These are phyloP conservation scores for Plectrocnemia conspersa DNA, from an alignment of 1,140 invertebrate genomes.

Conservation along the genomic window DNA sequence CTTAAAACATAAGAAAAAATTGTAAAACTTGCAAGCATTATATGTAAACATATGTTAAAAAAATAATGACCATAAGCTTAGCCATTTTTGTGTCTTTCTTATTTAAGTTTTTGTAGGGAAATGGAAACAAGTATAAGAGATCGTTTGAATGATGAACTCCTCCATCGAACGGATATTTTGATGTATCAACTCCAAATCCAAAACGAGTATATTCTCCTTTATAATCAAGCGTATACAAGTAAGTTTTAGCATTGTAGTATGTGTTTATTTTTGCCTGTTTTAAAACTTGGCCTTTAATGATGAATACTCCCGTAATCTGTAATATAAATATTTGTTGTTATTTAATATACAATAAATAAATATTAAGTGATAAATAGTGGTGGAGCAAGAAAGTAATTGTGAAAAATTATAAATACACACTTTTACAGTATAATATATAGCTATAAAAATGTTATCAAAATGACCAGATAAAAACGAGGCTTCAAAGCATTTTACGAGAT, in stretches of 20 bases:
- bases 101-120: slow-evolving; percentile 35
- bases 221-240: slow-evolving; percentile 26
- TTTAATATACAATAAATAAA: too few species aligned
- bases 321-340: slow-evolving; percentile 10
- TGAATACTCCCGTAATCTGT: slow-evolving; percentile 11
- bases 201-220: slow-evolving; percentile 35
- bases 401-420: too few species aligned
- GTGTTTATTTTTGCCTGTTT: slow-evolving; percentile 18
- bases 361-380: too few species aligned
- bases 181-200: slow-evolving; percentile 41
- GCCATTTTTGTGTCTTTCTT: slow-evolving; percentile 38
- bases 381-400: too few species aligned
- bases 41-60: too few species aligned
- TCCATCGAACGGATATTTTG: slow-evolving; percentile 44
- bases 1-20: too few species aligned
- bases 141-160: slow-evolving; percentile 46
- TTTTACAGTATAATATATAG: slow-evolving; percentile 1
- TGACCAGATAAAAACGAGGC: too few species aligned
- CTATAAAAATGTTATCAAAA: too few species aligned
- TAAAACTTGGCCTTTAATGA: slow-evolving; percentile 20
- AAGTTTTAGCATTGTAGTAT: background rate
- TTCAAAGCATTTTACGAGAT: too few species aligned
- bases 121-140: slow-evolving; percentile 42
- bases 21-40: too few species aligned
- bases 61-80: slow-evolving; percentile 38